Conservation (phyloP, 2,113 vertebrate genomes). For the Carassius gibelio region DNA sequence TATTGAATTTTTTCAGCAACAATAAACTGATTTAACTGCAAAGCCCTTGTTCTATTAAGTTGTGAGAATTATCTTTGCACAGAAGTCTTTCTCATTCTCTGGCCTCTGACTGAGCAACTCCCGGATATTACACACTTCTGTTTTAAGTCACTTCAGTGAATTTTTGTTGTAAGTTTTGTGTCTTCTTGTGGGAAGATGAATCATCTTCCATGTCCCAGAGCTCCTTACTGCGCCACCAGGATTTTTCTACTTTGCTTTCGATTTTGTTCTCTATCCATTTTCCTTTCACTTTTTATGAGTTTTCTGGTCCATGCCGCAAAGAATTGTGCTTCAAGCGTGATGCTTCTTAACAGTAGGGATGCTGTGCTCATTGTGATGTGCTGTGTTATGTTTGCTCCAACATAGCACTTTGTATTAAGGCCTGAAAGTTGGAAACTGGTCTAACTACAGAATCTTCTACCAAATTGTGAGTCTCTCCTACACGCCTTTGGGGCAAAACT, state of each 20-base stretch:
- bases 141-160: neutral
- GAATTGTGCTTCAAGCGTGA: neutral
- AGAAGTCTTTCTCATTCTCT: neutral
- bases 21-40: neutral
- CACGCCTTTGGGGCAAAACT: neutral
- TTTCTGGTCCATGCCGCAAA: neutral
- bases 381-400: conserved; percentile 1
- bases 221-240: conserved; percentile 6
- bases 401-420: conserved; percentile 27
- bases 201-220: conserved; percentile 11
- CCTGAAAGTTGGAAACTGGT: neutral
- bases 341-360: conserved; percentile 14
- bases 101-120: neutral
- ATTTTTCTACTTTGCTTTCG: conserved; percentile 11
- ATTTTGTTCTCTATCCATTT: conserved; percentile 24
- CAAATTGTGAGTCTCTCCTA: conserved; percentile 16
- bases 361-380: neutral
- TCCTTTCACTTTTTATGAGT: conserved; percentile 21
- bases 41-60: neutral
- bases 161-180: neutral
- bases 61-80: neutral
- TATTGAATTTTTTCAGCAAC: neutral
- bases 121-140: neutral
- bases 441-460: conserved; percentile 30
- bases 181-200: conserved; percentile 21